phyloP scores from a whole-genome alignment of 2,888 invertebrate species.

The Napeogenes sylphis region DNA sequence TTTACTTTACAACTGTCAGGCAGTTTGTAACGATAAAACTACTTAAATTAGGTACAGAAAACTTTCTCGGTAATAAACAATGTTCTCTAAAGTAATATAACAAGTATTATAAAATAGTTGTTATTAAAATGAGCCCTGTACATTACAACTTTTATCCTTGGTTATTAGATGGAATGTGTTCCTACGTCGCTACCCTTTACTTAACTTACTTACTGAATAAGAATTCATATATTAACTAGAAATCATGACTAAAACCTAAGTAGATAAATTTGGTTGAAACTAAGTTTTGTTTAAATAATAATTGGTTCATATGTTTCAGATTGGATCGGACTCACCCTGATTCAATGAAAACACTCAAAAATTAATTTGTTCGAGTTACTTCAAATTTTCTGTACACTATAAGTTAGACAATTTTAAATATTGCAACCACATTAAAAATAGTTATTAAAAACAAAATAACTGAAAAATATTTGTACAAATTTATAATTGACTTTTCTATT shows the following conservation, averaged over 20 bases:
- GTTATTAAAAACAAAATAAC: no score
- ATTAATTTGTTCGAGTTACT: constrained; percentile 32
- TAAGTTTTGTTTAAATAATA: no score
- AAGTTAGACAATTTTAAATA: constrained; percentile 13
- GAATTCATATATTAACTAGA: no score
- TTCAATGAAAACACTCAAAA: constrained; percentile 33
- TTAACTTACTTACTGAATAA: neutral
- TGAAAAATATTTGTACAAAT: no score
- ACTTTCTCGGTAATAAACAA: constrained; percentile 5
- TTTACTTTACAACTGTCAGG: no score
- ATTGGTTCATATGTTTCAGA: constrained; percentile 28
- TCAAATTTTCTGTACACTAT: constrained; percentile 24
- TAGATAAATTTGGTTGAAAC: no score
- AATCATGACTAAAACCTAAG: no score
- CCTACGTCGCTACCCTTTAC: neutral
- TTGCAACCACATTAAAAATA: constrained; percentile 14
- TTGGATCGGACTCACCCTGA: constrained; percentile 30
- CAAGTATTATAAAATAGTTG: no score
- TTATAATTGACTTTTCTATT: no score
- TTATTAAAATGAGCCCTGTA: no score
- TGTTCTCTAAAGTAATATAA: no score
- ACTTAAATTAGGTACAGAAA: neutral
- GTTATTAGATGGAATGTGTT: neutral
- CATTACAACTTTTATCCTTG: no score
- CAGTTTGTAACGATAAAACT: neutral